A percentile compares a stretch with the other conserved stretches of the same genome.
Evolutionary conservation across 2,113 vertebrate species (phyloP).

Genomic region (Laticauda laticaudata): DNA sequence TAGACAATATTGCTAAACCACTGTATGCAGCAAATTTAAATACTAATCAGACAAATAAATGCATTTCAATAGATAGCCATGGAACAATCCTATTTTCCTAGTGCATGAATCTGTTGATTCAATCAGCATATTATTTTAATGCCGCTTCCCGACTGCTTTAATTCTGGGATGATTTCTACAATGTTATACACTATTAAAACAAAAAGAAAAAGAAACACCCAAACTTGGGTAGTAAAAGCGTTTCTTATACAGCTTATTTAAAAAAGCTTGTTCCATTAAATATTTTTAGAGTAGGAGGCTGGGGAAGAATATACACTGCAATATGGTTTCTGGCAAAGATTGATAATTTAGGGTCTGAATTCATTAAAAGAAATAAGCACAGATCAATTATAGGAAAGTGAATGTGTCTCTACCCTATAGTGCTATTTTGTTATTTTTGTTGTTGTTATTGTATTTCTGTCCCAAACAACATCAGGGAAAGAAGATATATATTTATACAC

Average conservation of each 20-base stretch:
- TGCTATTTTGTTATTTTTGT: background rate
- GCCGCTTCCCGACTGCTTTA: slow-evolving; percentile 22
- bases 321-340: background rate
- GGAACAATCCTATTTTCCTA: slow-evolving; percentile 41
- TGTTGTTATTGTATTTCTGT: background rate
- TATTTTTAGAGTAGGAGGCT: background rate
- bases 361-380: background rate
- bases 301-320: background rate
- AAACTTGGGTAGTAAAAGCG: background rate
- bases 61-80: slow-evolving; percentile 20
- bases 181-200: background rate
- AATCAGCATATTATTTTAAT: slow-evolving; percentile 54
- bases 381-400: background rate
- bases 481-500: background rate
- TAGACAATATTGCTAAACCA: slow-evolving; percentile 46
- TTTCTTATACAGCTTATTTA: background rate
- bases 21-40: slow-evolving; percentile 51
- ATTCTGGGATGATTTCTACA: slow-evolving; percentile 26
- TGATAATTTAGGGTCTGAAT: background rate
- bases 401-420: background rate
- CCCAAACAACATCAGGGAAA: background rate
- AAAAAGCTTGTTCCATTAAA: background rate
- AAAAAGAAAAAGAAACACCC: background rate
- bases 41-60: slow-evolving; percentile 60
- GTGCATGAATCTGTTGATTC: slow-evolving; percentile 44